Evolutionary conservation across 2,888 invertebrate species (phyloP).

Genomic region (Lithophane semibrunnea): DNA sequence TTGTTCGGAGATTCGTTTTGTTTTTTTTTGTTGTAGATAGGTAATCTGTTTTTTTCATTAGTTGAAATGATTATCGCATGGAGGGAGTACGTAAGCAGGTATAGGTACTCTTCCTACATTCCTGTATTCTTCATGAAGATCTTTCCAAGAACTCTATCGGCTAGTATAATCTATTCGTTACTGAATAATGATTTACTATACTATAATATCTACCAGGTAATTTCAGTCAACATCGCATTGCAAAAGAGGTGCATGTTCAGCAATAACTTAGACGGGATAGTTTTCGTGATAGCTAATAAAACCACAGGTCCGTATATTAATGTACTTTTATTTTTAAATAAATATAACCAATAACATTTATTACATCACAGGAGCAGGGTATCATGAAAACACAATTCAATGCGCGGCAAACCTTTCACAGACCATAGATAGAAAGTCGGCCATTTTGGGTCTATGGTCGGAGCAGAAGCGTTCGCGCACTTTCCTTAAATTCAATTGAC

Average conservation of each 20-base stretch:
- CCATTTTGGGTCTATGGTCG: constrained; percentile 65
- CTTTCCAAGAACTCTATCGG: not conserved
- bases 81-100: too few relatives aligned
- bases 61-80: not conserved
- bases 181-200: not conserved
- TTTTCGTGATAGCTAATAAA: constrained; percentile 44
- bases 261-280: not conserved
- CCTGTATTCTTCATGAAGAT: not conserved
- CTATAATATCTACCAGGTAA: not conserved
- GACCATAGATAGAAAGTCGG: constrained; percentile 71
- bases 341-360: constrained; percentile 91
- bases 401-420: constrained; percentile 75
- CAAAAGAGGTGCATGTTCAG: too few relatives aligned
- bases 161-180: not conserved
- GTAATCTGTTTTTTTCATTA: not conserved
- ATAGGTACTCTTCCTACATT: not conserved
- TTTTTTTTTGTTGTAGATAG: too few relatives aligned
- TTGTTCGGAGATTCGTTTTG: too few relatives aligned
- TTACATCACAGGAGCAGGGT: constrained; percentile 91
- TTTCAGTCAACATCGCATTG: not conserved
- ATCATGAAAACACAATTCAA: constrained; percentile 88
- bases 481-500: constrained; percentile 84
- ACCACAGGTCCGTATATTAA: constrained; percentile 82
- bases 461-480: constrained; percentile 68
- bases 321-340: constrained; percentile 90